Evolutionary conservation across 1,140 invertebrate species (phyloP).

Genomic region (Drosophila sturtevanti): DNA sequence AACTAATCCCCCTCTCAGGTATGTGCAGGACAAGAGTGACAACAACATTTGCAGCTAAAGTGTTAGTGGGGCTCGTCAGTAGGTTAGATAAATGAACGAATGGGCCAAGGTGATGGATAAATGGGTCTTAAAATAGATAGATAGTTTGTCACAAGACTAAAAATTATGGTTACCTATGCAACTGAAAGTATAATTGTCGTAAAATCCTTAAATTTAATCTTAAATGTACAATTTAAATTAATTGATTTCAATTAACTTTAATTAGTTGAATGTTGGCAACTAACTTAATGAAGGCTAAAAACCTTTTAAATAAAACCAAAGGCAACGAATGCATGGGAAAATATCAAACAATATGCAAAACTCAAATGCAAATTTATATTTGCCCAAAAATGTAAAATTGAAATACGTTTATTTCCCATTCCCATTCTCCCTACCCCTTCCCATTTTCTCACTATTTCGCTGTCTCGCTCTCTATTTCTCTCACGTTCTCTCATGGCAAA

Average conservation of each 20-base stretch:
- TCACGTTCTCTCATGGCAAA: neutral
- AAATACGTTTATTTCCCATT: conserved; percentile 12
- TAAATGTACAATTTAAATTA: neutral
- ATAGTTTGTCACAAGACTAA: neutral
- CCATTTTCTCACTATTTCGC: neutral
- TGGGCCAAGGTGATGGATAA: neutral
- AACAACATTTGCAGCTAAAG: conserved; percentile 18
- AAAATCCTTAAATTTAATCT: neutral
- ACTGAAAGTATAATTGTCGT: neutral
- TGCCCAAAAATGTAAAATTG: conserved; percentile 18
- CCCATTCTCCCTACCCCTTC: too few species aligned
- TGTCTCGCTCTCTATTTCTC: neutral
- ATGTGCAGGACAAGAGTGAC: neutral
- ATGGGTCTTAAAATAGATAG: neutral
- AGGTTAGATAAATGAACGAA: conserved; percentile 6
- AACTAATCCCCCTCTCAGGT: neutral
- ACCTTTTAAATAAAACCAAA: neutral
- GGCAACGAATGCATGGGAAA: neutral
- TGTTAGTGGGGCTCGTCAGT: conserved; percentile 9
- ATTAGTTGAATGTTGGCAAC: neutral
- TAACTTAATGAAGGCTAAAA: conserved; percentile 1
- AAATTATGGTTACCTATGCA: neutral
- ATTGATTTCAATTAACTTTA: conserved; percentile 6
- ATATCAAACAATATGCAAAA: conserved; percentile 5
- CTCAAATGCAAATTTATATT: neutral